A percentile compares a stretch with the other conserved stretches of the same genome.
phyloP scores from a whole-genome alignment of 2,797 vertebrate genomes.

The Avahi laniger region DNA sequence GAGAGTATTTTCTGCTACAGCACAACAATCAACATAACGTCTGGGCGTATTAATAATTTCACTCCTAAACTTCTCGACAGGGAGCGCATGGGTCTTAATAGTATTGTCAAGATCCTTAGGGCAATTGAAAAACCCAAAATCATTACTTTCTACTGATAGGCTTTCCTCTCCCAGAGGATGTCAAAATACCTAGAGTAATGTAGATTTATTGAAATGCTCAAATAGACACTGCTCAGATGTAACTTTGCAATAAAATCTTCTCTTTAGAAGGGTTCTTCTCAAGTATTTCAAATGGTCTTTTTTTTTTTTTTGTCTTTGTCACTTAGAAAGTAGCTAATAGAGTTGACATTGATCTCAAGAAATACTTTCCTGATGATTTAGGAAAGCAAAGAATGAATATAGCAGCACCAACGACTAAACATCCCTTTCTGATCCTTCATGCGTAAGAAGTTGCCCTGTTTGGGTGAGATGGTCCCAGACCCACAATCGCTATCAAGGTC shows the following conservation, averaged over 20 bases:
- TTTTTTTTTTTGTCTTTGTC: conserved; percentile 40
- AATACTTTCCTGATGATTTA: conserved; percentile 56
- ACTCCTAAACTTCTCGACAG: conserved; percentile 78
- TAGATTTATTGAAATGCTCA: conserved; percentile 79
- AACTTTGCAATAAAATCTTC: conserved; percentile 60
- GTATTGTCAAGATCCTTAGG: conserved; percentile 76
- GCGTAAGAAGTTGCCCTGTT: background rate
- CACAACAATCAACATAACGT: conserved; percentile 71
- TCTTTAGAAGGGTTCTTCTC: conserved; percentile 64
- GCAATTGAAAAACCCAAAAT: conserved; percentile 79
- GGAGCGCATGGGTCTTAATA: conserved; percentile 78
- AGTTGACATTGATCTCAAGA: conserved; percentile 50
- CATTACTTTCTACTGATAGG: conserved; percentile 77
- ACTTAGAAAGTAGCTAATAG: conserved; percentile 31
- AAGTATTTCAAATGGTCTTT: conserved; percentile 56
- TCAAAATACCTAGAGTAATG: conserved; percentile 73
- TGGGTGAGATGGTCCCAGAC: background rate
- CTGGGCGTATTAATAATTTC: conserved; percentile 78
- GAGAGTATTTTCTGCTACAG: conserved; percentile 63
- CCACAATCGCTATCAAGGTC: background rate
- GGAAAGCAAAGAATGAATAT: accelerated
- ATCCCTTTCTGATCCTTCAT: conserved; percentile 1
- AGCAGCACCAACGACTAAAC: background rate
- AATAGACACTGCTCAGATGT: conserved; percentile 58
- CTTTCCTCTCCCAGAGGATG: conserved; percentile 70